phyloP scores from a whole-genome alignment of 2,888 invertebrate genomes.

The Hydrotaea diabolus region DNA sequence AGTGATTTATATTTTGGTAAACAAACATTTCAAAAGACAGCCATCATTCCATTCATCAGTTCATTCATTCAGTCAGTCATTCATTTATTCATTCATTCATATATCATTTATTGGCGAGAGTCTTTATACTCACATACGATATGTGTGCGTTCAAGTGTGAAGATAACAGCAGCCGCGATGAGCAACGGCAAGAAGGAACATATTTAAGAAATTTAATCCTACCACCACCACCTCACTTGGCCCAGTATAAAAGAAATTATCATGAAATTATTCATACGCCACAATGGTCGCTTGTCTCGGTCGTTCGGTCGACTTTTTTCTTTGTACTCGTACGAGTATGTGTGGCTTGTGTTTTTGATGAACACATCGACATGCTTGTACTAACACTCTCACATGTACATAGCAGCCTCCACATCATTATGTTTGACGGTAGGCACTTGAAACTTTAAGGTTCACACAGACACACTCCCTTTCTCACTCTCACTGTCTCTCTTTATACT shows the following conservation, averaged over 20 bases:
- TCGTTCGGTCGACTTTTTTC: background rate
- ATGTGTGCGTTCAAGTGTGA: conserved; percentile 1
- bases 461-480: too few species aligned
- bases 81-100: background rate
- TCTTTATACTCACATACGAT: background rate
- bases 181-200: background rate
- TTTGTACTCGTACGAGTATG: background rate
- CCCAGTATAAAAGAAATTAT: conserved; percentile 2
- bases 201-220: background rate
- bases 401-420: conserved; percentile 12
- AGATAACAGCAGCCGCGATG: background rate
- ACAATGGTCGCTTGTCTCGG: background rate
- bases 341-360: background rate
- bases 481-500: background rate
- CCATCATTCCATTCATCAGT: background rate
- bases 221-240: background rate
- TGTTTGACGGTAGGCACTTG: background rate
- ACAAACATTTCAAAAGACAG: background rate
- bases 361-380: background rate
- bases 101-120: background rate
- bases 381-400: background rate
- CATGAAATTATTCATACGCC: conserved; percentile 30
- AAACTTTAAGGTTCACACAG: background rate
- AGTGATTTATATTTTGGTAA: conserved; percentile 21
- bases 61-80: background rate